Conservation (phyloP, 2,113 vertebrate genomes). For the Vidua chalybeata region DNA sequence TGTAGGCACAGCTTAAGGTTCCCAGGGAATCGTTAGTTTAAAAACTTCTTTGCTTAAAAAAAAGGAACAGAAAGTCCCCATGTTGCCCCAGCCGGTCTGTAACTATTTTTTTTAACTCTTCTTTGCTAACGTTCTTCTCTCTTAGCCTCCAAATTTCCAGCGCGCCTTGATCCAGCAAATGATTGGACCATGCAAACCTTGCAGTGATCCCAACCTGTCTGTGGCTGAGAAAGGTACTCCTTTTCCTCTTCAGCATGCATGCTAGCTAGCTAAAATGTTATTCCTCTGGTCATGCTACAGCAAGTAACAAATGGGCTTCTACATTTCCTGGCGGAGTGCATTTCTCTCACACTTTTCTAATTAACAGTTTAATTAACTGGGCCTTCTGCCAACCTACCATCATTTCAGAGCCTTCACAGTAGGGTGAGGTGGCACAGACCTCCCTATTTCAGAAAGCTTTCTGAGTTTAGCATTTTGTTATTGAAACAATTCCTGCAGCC, state of each 20-base stretch:
- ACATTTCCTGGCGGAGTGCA: neutral
- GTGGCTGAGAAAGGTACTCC: conserved; percentile 92
- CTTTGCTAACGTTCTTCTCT: conserved; percentile 28
- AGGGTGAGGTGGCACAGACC: neutral
- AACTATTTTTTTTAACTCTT: neutral
- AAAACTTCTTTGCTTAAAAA: neutral
- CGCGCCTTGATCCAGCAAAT: conserved; percentile 94
- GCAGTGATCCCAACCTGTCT: conserved; percentile 89
- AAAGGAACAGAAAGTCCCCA: neutral
- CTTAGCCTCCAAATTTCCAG: conserved; percentile 91
- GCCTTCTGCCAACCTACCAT: neutral
- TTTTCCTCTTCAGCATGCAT: neutral
- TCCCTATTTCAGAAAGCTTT: neutral
- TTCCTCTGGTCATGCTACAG: neutral
- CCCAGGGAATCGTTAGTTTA: neutral
- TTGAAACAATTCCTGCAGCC: neutral
- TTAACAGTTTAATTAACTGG: conserved; percentile 35
- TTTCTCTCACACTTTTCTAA: conserved; percentile 24
- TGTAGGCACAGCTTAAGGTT: neutral
- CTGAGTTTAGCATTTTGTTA: neutral
- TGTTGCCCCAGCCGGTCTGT: neutral
- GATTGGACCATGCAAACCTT: conserved; percentile 94
- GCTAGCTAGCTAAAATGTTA: neutral
- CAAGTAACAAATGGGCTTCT: neutral
- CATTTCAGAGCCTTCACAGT: neutral